Evolutionary conservation across 2,888 invertebrate species (phyloP).

Genomic region (Bembecia ichneumoniformis): DNA sequence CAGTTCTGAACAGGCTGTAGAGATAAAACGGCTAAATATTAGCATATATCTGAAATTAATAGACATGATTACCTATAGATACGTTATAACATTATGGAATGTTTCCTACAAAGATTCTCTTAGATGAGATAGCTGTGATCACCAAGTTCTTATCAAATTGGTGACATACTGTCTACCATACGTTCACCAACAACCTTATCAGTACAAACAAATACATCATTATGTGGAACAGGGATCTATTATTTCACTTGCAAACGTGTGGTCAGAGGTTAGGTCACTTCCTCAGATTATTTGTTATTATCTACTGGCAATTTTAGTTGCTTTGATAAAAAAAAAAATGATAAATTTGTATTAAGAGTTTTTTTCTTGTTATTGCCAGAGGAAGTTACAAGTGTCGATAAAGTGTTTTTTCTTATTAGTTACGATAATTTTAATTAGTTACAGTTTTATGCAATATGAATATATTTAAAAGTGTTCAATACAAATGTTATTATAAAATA

Average conservation of each 20-base stretch:
- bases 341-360: not conserved
- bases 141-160: constrained; percentile 33
- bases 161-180: constrained; percentile 63
- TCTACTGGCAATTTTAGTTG: constrained; percentile 23
- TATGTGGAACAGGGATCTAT: constrained; percentile 37
- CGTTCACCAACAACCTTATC: constrained; percentile 24
- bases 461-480: too few relatives aligned
- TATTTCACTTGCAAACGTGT: constrained; percentile 36
- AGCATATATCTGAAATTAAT: too few relatives aligned
- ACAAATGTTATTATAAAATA: too few relatives aligned
- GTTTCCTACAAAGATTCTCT: not conserved
- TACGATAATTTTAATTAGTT: too few relatives aligned
- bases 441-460: too few relatives aligned
- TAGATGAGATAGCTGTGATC: not conserved
- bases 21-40: too few relatives aligned
- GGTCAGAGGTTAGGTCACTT: constrained; percentile 39
- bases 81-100: not conserved
- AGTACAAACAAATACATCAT: constrained; percentile 26
- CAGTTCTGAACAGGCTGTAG: too few relatives aligned
- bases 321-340: constrained; percentile 45
- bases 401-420: not conserved
- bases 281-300: constrained; percentile 36
- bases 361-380: not conserved
- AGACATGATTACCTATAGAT: too few relatives aligned
- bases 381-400: not conserved